Evolutionary conservation across 2,888 invertebrate genomes (phyloP), one percentile per base, ranked within the genome.

Genomic region (Andricus curvator): DNA sequence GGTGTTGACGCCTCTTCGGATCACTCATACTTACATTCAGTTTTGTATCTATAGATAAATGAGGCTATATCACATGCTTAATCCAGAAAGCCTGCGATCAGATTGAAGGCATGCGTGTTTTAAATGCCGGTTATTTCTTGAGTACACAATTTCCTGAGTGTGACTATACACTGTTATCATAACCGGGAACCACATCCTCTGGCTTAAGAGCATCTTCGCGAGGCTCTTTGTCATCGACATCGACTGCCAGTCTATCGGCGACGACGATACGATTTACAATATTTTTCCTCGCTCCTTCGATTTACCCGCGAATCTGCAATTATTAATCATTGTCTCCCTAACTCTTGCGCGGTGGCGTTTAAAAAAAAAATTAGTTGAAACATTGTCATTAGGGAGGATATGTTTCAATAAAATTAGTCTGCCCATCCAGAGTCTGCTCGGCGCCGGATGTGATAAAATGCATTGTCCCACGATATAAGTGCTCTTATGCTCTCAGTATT

Each of bases 361-460:
- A 15, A 62, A 62, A 37, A 64, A 41, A 29, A n/a, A n/a, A n/a
- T n/a, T n/a, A n/a, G n/a, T n/a, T 77, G 25, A 1, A n/a, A 17
- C 44, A 25, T 17, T 4, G 62, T 25, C 22, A 78, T 6, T 22
- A 9, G 9, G 25, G 65, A 62, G 22, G 33, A 20, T 41, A 22
- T 25, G 25, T 9, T 60, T 15, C 29, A n/a, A 77, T 44, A 77
- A 22, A 41, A 62, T 29, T 76, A 44, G 80, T 56, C n/a, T n/a
- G 15, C 25, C 22, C 25, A 29, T 15, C 25, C 25, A 85, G 84
- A 85, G 84, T 85, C 80, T 67, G 78, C 85, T 86, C 86, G 85
- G 83, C 84, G 85, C 84, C 87, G 87, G 86, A 87, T 86, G 87
- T 82, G 86, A 86, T 87, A 87, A 87, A 11, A 85, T 20, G 4